phyloP scores from a whole-genome alignment of 2,113 vertebrate genomes.

The Nannospalax galili region DNA sequence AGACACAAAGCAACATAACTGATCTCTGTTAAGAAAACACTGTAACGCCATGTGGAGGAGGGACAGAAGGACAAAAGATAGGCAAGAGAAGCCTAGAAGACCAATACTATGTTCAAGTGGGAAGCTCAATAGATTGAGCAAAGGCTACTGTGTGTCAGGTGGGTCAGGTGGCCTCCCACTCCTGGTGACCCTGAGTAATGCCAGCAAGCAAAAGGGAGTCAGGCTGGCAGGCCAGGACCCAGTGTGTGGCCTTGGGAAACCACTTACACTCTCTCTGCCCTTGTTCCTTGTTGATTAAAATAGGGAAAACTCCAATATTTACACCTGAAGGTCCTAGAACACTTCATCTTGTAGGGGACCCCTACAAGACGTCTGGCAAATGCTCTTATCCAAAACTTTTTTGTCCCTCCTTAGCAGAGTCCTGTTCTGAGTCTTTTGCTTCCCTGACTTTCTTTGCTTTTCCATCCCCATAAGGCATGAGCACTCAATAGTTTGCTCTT shows the following conservation, averaged over 20 bases:
- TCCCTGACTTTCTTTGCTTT: accelerated
- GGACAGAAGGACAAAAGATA: not conserved
- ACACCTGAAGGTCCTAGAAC: no score
- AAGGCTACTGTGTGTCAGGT: no score
- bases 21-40: accelerated
- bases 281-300: not conserved
- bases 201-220: accelerated
- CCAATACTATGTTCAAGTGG: accelerated
- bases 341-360: no score
- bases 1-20: not conserved
- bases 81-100: accelerated
- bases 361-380: not conserved
- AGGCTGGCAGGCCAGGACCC: not conserved
- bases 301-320: not conserved
- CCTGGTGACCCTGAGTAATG: accelerated
- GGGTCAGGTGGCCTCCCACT: accelerated
- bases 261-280: accelerated
- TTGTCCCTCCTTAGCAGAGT: not conserved
- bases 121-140: not conserved
- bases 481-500: not conserved
- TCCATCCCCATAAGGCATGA: not conserved
- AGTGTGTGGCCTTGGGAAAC: accelerated
- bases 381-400: accelerated
- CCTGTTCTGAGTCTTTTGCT: accelerated
- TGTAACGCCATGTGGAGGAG: not conserved